Base-by-base conservation (phyloP, 2,113 vertebrate species). In the Oreochromis niloticus region DNA sequence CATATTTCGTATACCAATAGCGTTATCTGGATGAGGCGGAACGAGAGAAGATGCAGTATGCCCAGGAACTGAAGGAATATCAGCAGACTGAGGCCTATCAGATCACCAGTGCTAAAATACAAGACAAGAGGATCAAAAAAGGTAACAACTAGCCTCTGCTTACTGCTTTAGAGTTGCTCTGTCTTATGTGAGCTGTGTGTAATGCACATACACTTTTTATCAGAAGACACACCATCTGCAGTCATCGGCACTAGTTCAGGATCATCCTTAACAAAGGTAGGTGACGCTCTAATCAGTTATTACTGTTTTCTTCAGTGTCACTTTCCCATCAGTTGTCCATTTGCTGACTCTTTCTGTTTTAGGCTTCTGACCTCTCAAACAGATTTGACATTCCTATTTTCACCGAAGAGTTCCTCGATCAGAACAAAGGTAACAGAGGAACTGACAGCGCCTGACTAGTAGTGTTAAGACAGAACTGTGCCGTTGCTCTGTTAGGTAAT, bases 331-430 rank as follows among this genome's bases (percentile, higher is more conserved):
- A 57, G 8, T 61, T 54, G 6, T 82, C 4, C 5, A 48, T 87
- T 71, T 82, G 6, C 46, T 30, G 10, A 17, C 88, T 56, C 16
- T 92, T 11, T 88, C 8, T 66, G 24, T n/a, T 91, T 46, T 85
- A 99, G 98, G 93, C 90, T 19, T 95, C 97, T 0, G 98, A 99
- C 55, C 80, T 96, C 50, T 93, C 97, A 0, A 97, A 96, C 57
- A 96, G 97, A 88, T 98, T 99, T 0, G 98, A 99, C 0, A 97
- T 99, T 12, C 98, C 99, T 11, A 99, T 99, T 91, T 99, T 99
- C 95, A 99, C 99, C 0, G 99, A 99, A 85, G 99, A 99, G 91
- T 99, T 99, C 91, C 94, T 99, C 83, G 98, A 99, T 96, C 99
- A 99, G 94, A 99, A 99, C 92, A 99, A 99, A 97, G 98, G 99